phyloP scores from a whole-genome alignment of 2,113 vertebrate genomes.

The Gallinago media region DNA sequence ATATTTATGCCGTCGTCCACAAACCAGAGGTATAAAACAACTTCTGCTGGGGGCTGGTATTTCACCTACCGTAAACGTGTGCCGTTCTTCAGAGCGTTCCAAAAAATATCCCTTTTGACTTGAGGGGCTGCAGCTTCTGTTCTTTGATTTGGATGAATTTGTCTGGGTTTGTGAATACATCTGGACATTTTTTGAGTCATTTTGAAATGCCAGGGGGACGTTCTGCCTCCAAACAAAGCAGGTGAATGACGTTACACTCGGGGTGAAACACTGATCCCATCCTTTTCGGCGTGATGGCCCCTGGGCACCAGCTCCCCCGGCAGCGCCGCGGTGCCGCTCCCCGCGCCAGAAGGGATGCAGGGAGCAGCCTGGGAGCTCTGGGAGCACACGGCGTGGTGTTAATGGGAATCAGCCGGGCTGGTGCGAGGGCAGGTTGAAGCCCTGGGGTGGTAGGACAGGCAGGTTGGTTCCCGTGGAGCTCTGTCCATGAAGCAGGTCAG shows the following conservation, averaged over 20 bases:
- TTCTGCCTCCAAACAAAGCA: not conserved
- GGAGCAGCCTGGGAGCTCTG: not conserved
- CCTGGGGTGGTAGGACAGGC: not conserved
- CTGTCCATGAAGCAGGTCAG: not conserved
- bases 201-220: not conserved
- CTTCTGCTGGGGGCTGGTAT: not conserved
- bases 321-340: rapidly evolving
- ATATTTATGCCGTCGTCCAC: not conserved
- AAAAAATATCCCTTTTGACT: not conserved
- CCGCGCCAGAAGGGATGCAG: too few species aligned
- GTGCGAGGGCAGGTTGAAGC: not conserved
- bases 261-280: not conserved
- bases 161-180: not conserved
- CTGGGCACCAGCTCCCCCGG: not conserved
- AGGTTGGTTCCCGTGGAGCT: not conserved
- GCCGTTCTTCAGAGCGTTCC: not conserved
- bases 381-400: not conserved
- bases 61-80: not conserved
- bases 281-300: not conserved
- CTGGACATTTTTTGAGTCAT: not conserved
- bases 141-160: not conserved
- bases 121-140: not conserved
- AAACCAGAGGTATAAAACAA: not conserved
- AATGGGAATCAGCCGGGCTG: not conserved
- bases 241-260: not conserved